phyloP scores from a whole-genome alignment of 2,888 invertebrate species.

The Rotaria socialis region DNA sequence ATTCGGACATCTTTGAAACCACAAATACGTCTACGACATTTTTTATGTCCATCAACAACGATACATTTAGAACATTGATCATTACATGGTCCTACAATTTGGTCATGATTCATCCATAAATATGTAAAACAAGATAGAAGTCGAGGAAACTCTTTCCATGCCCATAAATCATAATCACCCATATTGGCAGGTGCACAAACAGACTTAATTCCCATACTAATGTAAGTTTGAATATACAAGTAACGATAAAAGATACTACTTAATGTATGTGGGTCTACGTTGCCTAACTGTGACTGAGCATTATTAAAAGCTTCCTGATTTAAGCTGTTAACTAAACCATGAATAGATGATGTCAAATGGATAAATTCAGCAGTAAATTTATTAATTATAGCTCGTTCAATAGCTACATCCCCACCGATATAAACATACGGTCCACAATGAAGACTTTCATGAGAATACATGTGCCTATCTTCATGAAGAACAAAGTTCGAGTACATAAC shows the following conservation, averaged over 20 bases:
- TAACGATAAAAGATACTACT: background rate
- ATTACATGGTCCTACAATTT: background rate
- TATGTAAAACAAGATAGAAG: background rate
- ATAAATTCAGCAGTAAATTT: background rate
- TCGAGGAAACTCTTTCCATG: background rate
- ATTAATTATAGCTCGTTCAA: background rate
- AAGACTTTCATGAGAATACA: background rate
- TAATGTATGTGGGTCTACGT: background rate
- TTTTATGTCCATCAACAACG: background rate
- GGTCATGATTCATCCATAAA: background rate
- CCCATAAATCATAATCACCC: background rate
- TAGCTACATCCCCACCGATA: background rate
- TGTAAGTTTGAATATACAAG: background rate
- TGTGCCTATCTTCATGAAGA: background rate
- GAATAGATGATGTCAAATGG: background rate
- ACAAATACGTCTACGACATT: background rate
- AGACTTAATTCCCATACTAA: background rate
- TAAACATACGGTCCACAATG: background rate
- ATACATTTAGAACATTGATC: background rate
- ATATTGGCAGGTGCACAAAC: background rate
- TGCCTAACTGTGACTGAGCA: background rate
- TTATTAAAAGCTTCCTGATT: background rate
- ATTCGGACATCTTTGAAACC: no score
- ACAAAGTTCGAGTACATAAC: background rate
- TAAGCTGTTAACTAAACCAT: background rate